phyloP scores from a whole-genome alignment of 2,797 vertebrate species.

The Todus mexicanus region DNA sequence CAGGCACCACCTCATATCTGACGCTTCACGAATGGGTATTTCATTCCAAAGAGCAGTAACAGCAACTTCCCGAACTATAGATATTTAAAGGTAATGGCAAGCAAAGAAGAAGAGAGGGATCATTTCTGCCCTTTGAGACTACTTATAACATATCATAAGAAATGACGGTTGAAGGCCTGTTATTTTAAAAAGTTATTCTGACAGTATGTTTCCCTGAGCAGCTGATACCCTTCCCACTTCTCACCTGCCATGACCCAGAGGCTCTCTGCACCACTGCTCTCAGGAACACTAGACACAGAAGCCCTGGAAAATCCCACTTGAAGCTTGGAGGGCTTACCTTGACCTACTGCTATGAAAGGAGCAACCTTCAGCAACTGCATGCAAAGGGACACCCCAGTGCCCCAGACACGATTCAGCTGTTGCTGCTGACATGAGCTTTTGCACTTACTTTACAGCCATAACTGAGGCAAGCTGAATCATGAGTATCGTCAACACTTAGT shows the following conservation, averaged over 20 bases:
- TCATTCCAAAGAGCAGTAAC: background rate
- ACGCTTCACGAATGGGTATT: background rate
- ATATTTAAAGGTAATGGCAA: background rate
- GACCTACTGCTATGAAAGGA: background rate
- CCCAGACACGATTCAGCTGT: accelerated
- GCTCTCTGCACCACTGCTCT: background rate
- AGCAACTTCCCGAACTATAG: background rate
- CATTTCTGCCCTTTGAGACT: background rate
- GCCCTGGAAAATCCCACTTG: background rate
- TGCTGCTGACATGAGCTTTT: background rate
- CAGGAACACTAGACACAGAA: accelerated
- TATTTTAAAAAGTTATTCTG: background rate
- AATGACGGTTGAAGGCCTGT: accelerated
- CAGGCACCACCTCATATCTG: accelerated
- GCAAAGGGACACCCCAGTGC: background rate
- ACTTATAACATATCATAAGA: background rate
- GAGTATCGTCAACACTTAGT: background rate
- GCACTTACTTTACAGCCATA: background rate
- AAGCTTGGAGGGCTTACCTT: background rate
- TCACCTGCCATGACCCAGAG: background rate
- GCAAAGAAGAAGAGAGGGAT: background rate
- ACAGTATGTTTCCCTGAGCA: background rate
- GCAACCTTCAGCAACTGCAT: accelerated
- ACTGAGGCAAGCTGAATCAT: background rate
- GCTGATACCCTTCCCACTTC: accelerated